These are phyloP conservation scores for Papilio demoleus DNA, from an alignment of 2,888 invertebrate species.

Conservation along the genomic window DNA sequence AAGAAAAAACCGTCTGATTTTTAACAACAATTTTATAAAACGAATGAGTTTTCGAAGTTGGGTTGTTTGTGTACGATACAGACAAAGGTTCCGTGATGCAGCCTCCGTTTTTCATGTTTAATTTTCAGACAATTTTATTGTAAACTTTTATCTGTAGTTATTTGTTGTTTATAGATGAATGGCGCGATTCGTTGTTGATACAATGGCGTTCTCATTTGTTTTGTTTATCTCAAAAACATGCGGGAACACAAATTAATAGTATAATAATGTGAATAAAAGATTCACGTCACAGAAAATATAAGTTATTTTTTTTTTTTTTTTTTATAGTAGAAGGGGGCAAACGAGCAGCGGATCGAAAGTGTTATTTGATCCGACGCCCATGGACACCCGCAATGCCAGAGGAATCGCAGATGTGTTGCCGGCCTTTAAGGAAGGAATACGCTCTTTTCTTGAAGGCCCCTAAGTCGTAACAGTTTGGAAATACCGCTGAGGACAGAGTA, in stretches of 20 bases:
- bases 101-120: slow-evolving; percentile 16
- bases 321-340: too few relatives aligned
- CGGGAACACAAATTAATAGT: not conserved
- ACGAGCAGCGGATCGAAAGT: too few relatives aligned
- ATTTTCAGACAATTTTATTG: slow-evolving; percentile 24
- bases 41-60: slow-evolving; percentile 7
- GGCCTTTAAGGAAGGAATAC: too few relatives aligned
- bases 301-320: too few relatives aligned
- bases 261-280: not conserved
- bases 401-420: too few relatives aligned
- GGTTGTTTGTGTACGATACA: not conserved
- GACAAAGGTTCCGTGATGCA: slow-evolving; percentile 9
- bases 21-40: slow-evolving; percentile 9
- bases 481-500: too few relatives aligned
- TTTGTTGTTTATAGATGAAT: slow-evolving; percentile 18
- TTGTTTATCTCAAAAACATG: slow-evolving; percentile 4
- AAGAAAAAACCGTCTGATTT: not conserved
- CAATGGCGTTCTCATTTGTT: not conserved
- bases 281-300: not conserved
- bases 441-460: too few relatives aligned
- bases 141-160: slow-evolving; percentile 10
- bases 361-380: too few relatives aligned
- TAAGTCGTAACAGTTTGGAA: too few relatives aligned
- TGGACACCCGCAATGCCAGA: too few relatives aligned
- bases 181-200: slow-evolving; percentile 5